Conservation (phyloP, 2,113 vertebrate species). For the Zosterops lateralis region DNA sequence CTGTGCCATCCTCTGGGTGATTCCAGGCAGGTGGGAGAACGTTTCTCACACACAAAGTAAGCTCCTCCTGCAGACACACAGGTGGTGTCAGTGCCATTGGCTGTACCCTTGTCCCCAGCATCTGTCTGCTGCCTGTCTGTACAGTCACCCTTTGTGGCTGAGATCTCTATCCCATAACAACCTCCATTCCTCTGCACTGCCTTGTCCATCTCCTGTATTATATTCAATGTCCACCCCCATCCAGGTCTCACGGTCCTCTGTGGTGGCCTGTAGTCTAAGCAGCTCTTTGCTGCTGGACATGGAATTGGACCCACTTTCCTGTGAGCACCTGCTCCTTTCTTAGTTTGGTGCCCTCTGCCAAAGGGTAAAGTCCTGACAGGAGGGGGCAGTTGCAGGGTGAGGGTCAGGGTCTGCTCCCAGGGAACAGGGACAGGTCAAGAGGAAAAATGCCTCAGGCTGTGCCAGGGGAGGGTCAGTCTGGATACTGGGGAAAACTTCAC, state of each 20-base stretch:
- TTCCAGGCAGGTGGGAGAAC: rapidly evolving
- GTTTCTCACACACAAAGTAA: not conserved
- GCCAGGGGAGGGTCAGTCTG: not conserved
- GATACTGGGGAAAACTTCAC: not conserved
- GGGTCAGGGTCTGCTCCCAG: rapidly evolving
- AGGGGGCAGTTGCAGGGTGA: rapidly evolving
- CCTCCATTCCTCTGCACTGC: not conserved
- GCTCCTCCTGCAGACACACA: not conserved
- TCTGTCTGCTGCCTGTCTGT: rapidly evolving
- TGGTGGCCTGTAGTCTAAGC: not conserved
- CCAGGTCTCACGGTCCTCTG: not conserved
- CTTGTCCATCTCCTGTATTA: not conserved
- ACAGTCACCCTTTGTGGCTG: not conserved
- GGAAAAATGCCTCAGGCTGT: rapidly evolving
- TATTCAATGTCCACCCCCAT: not conserved
- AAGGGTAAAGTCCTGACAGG: not conserved
- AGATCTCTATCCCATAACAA: not conserved
- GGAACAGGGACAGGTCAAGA: not conserved
- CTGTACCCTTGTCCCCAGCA: not conserved
- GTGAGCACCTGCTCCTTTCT: not conserved
- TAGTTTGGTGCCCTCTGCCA: not conserved
- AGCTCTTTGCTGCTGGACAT: not conserved
- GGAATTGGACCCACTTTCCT: not conserved
- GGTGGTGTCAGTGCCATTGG: not conserved
- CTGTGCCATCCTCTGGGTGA: rapidly evolving